phyloP scores from a whole-genome alignment of 2,888 invertebrate species.

The Idaea straminata region DNA sequence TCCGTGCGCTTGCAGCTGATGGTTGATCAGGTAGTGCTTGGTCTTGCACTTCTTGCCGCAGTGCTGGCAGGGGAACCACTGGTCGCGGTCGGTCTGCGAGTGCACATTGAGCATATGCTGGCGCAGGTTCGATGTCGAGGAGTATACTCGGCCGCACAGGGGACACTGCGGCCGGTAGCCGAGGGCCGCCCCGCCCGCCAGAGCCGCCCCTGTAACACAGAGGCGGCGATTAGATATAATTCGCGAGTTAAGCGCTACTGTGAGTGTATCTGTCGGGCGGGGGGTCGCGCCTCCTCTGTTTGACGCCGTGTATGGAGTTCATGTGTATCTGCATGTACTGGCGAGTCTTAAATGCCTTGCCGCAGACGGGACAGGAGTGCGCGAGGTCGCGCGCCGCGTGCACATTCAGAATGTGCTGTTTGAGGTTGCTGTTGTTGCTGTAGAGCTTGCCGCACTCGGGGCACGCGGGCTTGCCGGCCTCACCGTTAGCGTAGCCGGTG shows the following conservation, averaged over 20 bases:
- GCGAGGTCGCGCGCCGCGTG: constrained; percentile 81
- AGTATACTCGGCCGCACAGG: constrained; percentile 86
- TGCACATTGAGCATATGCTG: constrained; percentile 89
- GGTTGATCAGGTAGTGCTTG: constrained; percentile 88
- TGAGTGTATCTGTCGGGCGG: constrained; percentile 63
- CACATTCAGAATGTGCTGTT: constrained; percentile 85
- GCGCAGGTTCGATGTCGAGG: constrained; percentile 86
- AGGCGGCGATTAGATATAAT: constrained; percentile 79
- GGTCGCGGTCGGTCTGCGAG: constrained; percentile 84
- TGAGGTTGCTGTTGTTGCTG: constrained; percentile 85
- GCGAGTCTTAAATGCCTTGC: constrained; percentile 84
- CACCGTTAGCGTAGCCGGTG: constrained; percentile 53
- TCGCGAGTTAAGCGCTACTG: constrained; percentile 65
- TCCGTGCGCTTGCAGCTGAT: constrained; percentile 87
- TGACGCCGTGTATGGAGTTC: constrained; percentile 84
- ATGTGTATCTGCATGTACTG: constrained; percentile 86
- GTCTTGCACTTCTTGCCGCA: constrained; percentile 89
- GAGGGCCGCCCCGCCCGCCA: constrained; percentile 76
- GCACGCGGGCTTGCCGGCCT: constrained; percentile 80
- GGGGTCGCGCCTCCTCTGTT: constrained; percentile 78
- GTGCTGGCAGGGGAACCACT: constrained; percentile 86
- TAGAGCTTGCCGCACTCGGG: constrained; percentile 84
- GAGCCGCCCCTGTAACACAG: constrained; percentile 84
- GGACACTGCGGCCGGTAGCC: constrained; percentile 84
- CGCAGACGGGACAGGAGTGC: constrained; percentile 83